Base-by-base conservation (phyloP, 1,140 invertebrate species). In the Dreissena rostriformis region DNA sequence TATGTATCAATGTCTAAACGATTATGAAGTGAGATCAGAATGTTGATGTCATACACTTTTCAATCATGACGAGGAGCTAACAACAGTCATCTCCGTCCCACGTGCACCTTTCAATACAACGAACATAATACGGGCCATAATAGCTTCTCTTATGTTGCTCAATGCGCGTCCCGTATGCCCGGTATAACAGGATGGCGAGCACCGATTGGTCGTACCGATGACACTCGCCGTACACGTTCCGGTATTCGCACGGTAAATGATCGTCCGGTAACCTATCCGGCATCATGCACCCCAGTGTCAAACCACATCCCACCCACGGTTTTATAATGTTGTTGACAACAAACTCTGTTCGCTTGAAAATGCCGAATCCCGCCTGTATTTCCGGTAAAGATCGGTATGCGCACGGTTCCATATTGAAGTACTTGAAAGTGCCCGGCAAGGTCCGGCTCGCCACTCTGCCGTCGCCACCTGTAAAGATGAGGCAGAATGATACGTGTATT, bases 121-220 rank as follows among this genome's bases (percentile, higher is more conserved):
- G 39, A 39, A 39, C 39, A 39, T 39, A 39, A 39, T 39, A 39
- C 39, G 57, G 57, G 17, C 57, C 57, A 61, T 61, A n/a, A 24
- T 61, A 19, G 57, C 57, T 61, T n/a, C 17, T 19, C 57, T 61
- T 19, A 19, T 61, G 17, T n/a, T 61, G 57, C 17, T 61, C 17
- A 24, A 61, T 61, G 2, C 22, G 17, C 22, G 57, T n/a, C 57
- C 57, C 57, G 57, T 61, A 61, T 2, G 17, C 22, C 57, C 17
- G 17, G 57, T 61, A 61, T 24, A 61, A 24, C 17, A 61, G 57
- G 12, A 61, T 61, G 17, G 17, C 2, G 17, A 61, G 57, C 57
- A 61, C 57, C 22, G 57, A 61, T 61, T 61, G 57, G 57, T 61
- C 57, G 22, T n/a, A 61, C 57, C 57, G 17, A 61, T 61, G 57